Conservation (phyloP, 2,113 vertebrate species). For the Lethenteron reissneri region DNA sequence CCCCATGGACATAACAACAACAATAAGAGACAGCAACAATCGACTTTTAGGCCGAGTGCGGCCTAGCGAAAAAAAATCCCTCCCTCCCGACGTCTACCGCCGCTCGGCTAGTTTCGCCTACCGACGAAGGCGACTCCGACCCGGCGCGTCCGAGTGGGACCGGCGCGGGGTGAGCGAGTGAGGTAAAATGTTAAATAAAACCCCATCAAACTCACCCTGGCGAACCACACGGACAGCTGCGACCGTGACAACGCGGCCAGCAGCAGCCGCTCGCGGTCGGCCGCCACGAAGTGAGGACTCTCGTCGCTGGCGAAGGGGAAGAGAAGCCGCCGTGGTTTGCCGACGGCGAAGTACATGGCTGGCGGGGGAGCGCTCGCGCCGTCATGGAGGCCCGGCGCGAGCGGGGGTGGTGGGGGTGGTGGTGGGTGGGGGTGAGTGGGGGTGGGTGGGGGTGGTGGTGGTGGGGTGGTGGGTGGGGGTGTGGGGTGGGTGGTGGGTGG, state of each 20-base stretch:
- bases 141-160: background rate
- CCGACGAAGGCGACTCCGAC: too few relatives aligned
- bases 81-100: background rate
- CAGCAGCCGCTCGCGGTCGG: background rate
- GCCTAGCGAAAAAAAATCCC: background rate
- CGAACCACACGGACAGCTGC: background rate
- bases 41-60: background rate
- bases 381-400: background rate
- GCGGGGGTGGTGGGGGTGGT: too few relatives aligned
- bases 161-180: background rate
- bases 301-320: background rate
- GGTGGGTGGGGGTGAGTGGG: too few relatives aligned
- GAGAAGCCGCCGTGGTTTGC: background rate
- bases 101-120: background rate
- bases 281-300: background rate
- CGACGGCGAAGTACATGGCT: conserved; percentile 1
- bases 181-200: too few relatives aligned
- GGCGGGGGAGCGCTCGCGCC: background rate
- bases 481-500: too few relatives aligned
- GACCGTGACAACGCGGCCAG: background rate
- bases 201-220: background rate
- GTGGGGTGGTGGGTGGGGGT: too few relatives aligned
- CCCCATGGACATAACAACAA: too few relatives aligned
- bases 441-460: too few relatives aligned
- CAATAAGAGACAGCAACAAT: too few relatives aligned